phyloP scores from a whole-genome alignment of 2,113 vertebrate genomes.

The Datnioides undecimradiatus region DNA sequence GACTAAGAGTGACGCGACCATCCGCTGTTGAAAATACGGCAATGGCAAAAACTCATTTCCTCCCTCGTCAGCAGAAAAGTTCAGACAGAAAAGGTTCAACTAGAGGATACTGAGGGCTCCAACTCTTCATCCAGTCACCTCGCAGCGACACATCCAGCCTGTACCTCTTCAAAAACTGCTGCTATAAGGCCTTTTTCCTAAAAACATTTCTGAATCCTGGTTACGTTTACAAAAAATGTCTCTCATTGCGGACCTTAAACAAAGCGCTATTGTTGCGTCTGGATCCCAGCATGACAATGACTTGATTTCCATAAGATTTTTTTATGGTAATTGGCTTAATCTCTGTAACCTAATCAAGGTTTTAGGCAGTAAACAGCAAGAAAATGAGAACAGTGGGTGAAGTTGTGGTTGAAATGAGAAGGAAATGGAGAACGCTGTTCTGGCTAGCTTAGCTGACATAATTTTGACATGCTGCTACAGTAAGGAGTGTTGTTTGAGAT shows the following conservation, averaged over 20 bases:
- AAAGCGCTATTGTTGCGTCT: slow-evolving; percentile 53
- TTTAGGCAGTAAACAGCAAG: slow-evolving; percentile 37
- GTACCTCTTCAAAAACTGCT: slow-evolving; percentile 18
- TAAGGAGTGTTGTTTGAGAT: slow-evolving; percentile 19
- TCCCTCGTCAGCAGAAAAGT: slow-evolving; percentile 42
- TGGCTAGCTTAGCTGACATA: slow-evolving; percentile 18
- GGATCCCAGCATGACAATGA: slow-evolving; percentile 38
- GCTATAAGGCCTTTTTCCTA: neutral
- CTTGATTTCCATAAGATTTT: slow-evolving; percentile 43
- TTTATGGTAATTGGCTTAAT: slow-evolving; percentile 57
- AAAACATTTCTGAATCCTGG: slow-evolving; percentile 5
- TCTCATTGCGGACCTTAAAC: slow-evolving; percentile 27
- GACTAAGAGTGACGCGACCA: slow-evolving; percentile 37
- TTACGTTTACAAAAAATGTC: slow-evolving; percentile 41
- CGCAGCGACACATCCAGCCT: neutral
- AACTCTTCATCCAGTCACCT: slow-evolving; percentile 19
- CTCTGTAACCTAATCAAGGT: slow-evolving; percentile 68
- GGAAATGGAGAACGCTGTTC: slow-evolving; percentile 5
- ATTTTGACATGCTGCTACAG: slow-evolving; percentile 1
- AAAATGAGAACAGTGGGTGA: slow-evolving; percentile 34
- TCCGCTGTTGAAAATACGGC: slow-evolving; percentile 30
- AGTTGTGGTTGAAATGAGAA: slow-evolving; percentile 35
- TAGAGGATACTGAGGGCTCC: slow-evolving; percentile 13
- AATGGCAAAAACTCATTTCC: slow-evolving; percentile 31
- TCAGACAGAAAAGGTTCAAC: slow-evolving; percentile 48